These are phyloP conservation scores for Piprites chloris DNA, from an alignment of 2,113 vertebrate species.

Conservation along the genomic window DNA sequence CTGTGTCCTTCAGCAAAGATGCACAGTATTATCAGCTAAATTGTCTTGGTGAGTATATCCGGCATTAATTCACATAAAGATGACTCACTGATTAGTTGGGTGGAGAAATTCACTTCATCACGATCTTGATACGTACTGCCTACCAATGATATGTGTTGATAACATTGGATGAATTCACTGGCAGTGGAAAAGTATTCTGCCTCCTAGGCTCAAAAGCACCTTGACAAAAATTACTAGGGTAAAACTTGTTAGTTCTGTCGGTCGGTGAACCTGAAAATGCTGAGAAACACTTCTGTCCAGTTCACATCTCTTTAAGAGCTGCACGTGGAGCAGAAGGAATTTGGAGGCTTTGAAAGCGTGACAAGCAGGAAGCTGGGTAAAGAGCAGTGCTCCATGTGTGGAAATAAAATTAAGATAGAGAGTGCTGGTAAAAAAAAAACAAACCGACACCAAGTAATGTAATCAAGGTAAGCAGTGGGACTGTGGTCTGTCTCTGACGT, in stretches of 20 bases:
- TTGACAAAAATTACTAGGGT: neutral
- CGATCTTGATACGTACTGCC: neutral
- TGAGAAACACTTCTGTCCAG: neutral
- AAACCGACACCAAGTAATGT: neutral
- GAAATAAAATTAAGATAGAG: neutral
- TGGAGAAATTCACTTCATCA: neutral
- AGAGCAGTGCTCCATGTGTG: neutral
- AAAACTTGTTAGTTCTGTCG: neutral
- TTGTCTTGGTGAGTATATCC: conserved; percentile 85
- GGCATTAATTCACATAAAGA: neutral
- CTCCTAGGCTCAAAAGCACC: neutral
- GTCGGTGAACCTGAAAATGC: neutral
- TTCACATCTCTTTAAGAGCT: neutral
- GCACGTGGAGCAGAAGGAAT: neutral
- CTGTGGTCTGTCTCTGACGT: neutral
- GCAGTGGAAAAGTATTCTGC: neutral
- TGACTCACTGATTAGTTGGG: neutral
- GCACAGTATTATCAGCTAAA: conserved; percentile 87
- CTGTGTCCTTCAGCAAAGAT: conserved; percentile 85
- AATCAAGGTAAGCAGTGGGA: neutral
- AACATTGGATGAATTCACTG: neutral
- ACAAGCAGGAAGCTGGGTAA: neutral
- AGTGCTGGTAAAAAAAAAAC: neutral
- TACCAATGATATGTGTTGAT: conserved; percentile 13
- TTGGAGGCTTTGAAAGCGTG: neutral